A percentile compares a stretch with the other conserved stretches of the same genome.
Conservation (phyloP, 1,140 invertebrate species). For the Plodia interpunctella region DNA sequence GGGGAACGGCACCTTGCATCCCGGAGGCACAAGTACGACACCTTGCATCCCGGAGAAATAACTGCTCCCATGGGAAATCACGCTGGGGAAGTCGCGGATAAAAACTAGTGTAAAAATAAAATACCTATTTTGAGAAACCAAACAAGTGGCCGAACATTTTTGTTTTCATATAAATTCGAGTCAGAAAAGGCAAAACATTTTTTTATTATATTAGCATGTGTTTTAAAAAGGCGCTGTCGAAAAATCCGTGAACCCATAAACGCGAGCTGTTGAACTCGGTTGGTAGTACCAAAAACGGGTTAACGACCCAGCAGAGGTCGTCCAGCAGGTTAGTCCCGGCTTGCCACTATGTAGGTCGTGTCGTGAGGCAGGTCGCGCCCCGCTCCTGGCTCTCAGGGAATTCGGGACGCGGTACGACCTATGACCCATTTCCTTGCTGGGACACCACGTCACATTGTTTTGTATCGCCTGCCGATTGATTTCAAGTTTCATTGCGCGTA, state of each 20-base stretch:
- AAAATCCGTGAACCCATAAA: slow-evolving; percentile 5
- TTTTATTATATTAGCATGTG: too few relatives aligned
- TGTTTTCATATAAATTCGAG: too few relatives aligned
- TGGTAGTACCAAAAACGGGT: not conserved
- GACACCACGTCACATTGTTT: not conserved
- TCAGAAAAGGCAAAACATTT: too few relatives aligned
- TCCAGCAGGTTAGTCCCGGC: slow-evolving; percentile 2
- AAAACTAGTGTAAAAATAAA: too few relatives aligned
- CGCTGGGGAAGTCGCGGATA: too few relatives aligned
- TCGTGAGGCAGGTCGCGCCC: slow-evolving; percentile 54
- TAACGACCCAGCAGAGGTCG: slow-evolving; percentile 8
- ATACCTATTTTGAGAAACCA: too few relatives aligned
- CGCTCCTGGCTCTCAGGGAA: not conserved
- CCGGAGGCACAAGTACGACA: too few relatives aligned
- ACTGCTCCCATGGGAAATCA: too few relatives aligned
- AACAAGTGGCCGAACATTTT: too few relatives aligned
- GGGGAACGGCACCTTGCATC: too few relatives aligned
- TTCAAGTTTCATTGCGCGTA: not conserved
- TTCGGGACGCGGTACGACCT: slow-evolving; percentile 25
- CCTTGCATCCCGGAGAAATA: too few relatives aligned
- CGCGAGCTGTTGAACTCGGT: not conserved
- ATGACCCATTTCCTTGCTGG: slow-evolving; percentile 7
- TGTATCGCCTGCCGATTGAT: not conserved
- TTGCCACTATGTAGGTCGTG: slow-evolving; percentile 42
- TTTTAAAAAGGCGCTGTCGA: too few relatives aligned